These are phyloP conservation scores for Strigops habroptila DNA, from an alignment of 2,113 vertebrate species.

Conservation along the genomic window DNA sequence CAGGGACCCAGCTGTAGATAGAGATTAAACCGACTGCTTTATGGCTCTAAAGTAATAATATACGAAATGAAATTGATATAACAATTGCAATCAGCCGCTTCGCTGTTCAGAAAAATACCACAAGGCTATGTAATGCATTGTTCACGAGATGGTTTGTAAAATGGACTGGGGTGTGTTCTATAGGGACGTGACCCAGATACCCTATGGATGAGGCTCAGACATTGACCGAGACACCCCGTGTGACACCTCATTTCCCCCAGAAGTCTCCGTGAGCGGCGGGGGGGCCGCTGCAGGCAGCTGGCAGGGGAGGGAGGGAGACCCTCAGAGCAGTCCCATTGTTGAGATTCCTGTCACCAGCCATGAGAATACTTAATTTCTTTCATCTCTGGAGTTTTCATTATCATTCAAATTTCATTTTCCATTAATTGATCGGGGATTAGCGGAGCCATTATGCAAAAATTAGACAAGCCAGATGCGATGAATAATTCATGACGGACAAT, in stretches of 20 bases:
- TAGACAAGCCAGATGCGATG: slow-evolving; percentile 73
- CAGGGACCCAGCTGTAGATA: no score
- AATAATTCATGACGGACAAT: slow-evolving; percentile 79
- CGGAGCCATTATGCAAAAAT: slow-evolving; percentile 76
- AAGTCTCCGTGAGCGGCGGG: background rate
- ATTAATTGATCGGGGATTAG: slow-evolving; percentile 84
- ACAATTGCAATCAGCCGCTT: no score
- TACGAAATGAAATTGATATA: background rate
- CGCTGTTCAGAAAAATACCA: rapidly evolving
- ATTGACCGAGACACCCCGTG: background rate
- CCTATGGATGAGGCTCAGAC: background rate
- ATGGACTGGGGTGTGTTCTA: rapidly evolving
- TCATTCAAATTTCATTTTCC: slow-evolving; percentile 83
- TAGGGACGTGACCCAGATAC: background rate
- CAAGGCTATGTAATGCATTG: rapidly evolving
- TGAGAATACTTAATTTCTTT: slow-evolving; percentile 75
- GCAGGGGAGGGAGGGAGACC: background rate
- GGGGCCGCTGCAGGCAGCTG: background rate
- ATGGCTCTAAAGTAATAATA: no score
- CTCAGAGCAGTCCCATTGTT: slow-evolving; percentile 66
- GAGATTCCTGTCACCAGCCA: slow-evolving; percentile 70
- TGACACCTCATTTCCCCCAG: background rate
- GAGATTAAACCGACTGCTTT: background rate
- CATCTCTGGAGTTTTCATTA: slow-evolving; percentile 79
- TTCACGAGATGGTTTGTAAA: background rate